Evolutionary conservation across 2,888 invertebrate species (phyloP).

Genomic region (Drosophila aldrichi): DNA sequence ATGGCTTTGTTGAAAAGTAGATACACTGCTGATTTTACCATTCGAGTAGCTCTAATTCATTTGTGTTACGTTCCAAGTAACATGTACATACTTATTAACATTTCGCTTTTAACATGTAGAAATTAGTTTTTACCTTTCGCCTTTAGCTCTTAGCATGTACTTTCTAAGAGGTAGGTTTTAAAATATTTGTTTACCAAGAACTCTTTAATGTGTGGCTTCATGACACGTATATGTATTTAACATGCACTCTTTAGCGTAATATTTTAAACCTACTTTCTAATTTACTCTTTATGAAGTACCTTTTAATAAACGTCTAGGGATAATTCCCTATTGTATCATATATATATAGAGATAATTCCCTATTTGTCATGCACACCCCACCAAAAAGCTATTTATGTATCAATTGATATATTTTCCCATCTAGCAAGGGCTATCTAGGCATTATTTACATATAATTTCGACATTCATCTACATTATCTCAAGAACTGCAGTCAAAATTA

Average conservation of each 20-base stretch:
- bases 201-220: not conserved
- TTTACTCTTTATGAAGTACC: no score
- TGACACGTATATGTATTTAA: no score
- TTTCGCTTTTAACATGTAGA: not conserved
- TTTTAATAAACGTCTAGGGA: no score
- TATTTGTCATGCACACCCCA: no score
- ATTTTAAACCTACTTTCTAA: no score
- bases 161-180: no score
- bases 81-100: not conserved
- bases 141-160: not conserved
- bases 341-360: no score
- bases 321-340: no score
- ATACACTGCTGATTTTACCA: not conserved
- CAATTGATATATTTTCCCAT: no score
- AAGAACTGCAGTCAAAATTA: not conserved
- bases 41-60: not conserved
- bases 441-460: not conserved
- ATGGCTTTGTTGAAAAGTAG: not conserved
- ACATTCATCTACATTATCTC: no score
- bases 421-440: no score
- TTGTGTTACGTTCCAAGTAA: not conserved
- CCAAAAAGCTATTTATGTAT: no score
- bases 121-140: not conserved
- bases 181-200: not conserved
- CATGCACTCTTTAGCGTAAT: not conserved